These are phyloP conservation scores for Periparus ater DNA, from an alignment of 2,797 vertebrate genomes.

Conservation along the genomic window DNA sequence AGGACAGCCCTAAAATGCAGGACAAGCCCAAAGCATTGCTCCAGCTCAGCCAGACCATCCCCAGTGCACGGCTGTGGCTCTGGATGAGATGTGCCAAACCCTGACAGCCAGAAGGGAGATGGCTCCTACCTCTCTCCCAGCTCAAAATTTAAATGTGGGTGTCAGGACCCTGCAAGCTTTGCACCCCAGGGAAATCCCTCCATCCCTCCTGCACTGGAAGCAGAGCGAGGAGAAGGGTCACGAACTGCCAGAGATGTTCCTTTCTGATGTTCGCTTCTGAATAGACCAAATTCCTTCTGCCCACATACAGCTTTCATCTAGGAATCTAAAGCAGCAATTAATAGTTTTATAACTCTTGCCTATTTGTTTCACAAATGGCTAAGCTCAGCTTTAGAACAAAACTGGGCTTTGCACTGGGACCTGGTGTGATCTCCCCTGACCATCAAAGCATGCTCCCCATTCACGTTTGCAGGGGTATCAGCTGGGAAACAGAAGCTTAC, in stretches of 20 bases:
- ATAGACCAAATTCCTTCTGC: slow-evolving; percentile 23
- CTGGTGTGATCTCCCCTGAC: not conserved
- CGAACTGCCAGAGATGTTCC: not conserved
- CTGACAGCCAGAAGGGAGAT: not conserved
- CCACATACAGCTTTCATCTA: not conserved
- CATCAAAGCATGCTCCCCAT: rapidly evolving
- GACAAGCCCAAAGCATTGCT: not conserved
- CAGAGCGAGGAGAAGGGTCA: not conserved
- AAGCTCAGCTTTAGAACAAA: not conserved
- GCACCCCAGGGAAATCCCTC: not conserved
- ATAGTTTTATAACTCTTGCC: not conserved
- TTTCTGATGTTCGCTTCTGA: not conserved
- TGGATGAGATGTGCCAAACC: not conserved
- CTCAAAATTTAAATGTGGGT: not conserved
- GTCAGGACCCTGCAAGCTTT: not conserved
- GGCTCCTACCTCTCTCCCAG: not conserved
- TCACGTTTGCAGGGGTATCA: not conserved
- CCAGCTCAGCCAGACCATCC: not conserved
- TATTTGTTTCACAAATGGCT: not conserved
- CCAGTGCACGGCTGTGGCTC: rapidly evolving
- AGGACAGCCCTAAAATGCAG: rapidly evolving
- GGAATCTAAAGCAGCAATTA: slow-evolving; percentile 33
- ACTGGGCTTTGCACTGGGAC: not conserved
- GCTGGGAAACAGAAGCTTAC: not conserved
- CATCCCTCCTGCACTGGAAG: not conserved